Evolutionary conservation across 2,113 vertebrate species (phyloP).

Genomic region (Rhipidura dahli): DNA sequence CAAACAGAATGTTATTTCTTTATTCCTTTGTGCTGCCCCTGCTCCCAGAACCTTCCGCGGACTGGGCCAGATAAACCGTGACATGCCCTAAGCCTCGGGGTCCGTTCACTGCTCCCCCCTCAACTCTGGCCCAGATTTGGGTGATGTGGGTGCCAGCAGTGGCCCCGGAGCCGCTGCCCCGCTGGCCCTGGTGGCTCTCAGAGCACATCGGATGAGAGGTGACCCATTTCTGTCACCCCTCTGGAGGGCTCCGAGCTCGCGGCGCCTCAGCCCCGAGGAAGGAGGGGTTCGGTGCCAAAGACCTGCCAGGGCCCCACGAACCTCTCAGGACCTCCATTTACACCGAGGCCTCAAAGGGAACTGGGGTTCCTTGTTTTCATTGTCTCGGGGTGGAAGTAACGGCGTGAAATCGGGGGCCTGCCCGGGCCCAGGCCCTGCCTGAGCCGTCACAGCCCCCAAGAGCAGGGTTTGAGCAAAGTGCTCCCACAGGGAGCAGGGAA

Average conservation of each 20-base stretch:
- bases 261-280: background rate
- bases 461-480: background rate
- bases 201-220: background rate
- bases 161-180: background rate
- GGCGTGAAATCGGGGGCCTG: background rate
- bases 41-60: background rate
- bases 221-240: constrained; percentile 44
- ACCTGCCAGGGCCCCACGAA: constrained; percentile 1
- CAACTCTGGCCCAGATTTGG: background rate
- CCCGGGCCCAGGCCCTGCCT: background rate
- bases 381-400: background rate
- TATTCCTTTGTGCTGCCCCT: background rate
- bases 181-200: background rate
- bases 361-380: accelerated
- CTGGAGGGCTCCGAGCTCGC: background rate
- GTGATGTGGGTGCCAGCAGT: background rate
- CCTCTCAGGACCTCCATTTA: background rate
- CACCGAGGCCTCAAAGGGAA: background rate
- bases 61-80: background rate
- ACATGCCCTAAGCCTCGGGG: background rate
- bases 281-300: background rate
- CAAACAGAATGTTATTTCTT: background rate
- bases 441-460: accelerated
- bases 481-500: background rate
- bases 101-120: background rate